Evolutionary conservation across 1,140 invertebrate species (phyloP), one percentile per base, ranked within the genome.

Genomic region (Homalodisca vitripennis): DNA sequence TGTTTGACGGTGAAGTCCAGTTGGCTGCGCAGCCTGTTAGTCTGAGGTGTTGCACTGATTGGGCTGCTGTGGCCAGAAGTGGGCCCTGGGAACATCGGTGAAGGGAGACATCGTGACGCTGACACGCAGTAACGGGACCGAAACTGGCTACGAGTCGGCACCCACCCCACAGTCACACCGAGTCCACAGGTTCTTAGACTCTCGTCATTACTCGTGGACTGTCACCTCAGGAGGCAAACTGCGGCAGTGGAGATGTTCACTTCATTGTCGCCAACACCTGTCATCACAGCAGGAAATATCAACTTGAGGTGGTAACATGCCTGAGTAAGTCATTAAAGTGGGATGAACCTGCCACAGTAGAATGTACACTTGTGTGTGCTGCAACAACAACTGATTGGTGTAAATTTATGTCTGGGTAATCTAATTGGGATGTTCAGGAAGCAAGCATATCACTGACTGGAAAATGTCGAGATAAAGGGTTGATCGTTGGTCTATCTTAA

Each of bases 31-130:
- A 81, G 65, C 64, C 78, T 75, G 20, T 71, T 76, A 27, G 82
- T 80, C n/a, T n/a, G n/a, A n/a, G n/a, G 80, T 71, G 6, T 76
- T 77, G 70, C 82, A 83, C 73, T 82, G 81, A 73, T 82, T 80
- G 3, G 79, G n/a, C n/a, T n/a, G 60, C 17, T 31, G 13, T 30
- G 60, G 30, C 17, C 30, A n/a, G 31, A 63, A 63, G 10, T 63
- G 27, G 1, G 31, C 31, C 29, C 3, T n/a, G 3, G 48, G 22
- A 14, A 20, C 48, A 20, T 14, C n/a, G 14, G 24, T 6, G 17
- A 51, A 1, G 12, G 67, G 26, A 20, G n/a, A n/a, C n/a, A n/a
- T n/a, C 41, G 30, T 1, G 70, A 64, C 14, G 68, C 72, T 17
- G 34, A 62, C 22, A 73, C 65, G 55, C 70, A 73, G 62, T 73